phyloP scores from a whole-genome alignment of 2,888 invertebrate species.

The Conomelus anceps region DNA sequence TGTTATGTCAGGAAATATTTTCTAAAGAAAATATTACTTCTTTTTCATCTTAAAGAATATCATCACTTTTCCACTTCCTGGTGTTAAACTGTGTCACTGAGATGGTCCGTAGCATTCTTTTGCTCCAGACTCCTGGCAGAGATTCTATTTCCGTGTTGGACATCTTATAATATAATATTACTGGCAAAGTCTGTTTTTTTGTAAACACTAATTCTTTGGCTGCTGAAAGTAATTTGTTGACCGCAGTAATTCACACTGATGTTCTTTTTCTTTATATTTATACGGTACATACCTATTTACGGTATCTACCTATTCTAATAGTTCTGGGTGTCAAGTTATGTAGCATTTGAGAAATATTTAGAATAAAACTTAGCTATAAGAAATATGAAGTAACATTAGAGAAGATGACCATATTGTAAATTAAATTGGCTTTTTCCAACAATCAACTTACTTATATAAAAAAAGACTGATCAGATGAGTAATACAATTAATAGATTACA shows the following conservation, averaged over 20 bases:
- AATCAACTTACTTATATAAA: no score
- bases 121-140: neutral
- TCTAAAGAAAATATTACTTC: no score
- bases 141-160: neutral
- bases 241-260: neutral
- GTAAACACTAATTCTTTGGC: neutral
- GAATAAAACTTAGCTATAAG: no score
- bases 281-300: no score
- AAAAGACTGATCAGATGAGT: no score
- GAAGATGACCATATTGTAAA: no score
- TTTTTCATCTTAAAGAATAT: no score
- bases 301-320: no score
- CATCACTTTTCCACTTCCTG: neutral
- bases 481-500: no score
- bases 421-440: no score
- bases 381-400: no score
- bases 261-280: neutral
- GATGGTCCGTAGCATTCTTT: neutral
- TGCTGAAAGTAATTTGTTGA: neutral
- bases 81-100: neutral
- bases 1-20: neutral
- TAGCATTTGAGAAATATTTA: neutral
- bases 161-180: neutral
- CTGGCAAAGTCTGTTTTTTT: neutral
- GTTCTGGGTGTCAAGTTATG: neutral